A percentile compares a stretch with the other conserved stretches of the same genome.
phyloP scores from a whole-genome alignment of 2,888 invertebrate species.

The Diogma glabrata region DNA sequence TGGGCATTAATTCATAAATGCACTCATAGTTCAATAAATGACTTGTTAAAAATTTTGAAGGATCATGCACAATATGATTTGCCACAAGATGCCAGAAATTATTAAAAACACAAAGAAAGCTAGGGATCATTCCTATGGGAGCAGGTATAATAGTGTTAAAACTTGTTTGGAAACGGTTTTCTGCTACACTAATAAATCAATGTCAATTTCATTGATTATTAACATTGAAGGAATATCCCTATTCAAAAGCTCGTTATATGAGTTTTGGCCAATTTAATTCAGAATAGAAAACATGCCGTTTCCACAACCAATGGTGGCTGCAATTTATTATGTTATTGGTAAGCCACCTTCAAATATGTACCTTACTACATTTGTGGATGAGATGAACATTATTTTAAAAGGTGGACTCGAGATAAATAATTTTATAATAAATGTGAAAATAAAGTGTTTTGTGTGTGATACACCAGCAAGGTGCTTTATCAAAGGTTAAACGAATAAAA shows the following conservation, averaged over 20 bases:
- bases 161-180: not conserved
- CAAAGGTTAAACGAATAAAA: too few relatives aligned
- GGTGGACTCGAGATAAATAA: too few relatives aligned
- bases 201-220: not conserved
- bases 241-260: not conserved
- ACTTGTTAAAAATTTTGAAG: not conserved
- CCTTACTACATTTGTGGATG: not conserved
- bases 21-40: not conserved
- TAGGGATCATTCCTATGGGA: not conserved
- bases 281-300: not conserved
- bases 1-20: not conserved
- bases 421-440: not conserved
- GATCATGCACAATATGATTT: not conserved
- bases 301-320: not conserved
- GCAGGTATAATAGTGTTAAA: not conserved
- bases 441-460: not conserved
- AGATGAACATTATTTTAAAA: not conserved
- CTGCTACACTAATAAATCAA: not conserved
- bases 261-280: constrained; percentile 1
- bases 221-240: not conserved
- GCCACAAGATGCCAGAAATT: not conserved
- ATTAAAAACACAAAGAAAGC: not conserved
- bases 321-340: not conserved
- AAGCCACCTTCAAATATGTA: not conserved
- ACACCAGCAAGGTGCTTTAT: not conserved